Evolutionary conservation across 2,113 vertebrate species (phyloP).

Genomic region (Stigmatopora nigra): DNA sequence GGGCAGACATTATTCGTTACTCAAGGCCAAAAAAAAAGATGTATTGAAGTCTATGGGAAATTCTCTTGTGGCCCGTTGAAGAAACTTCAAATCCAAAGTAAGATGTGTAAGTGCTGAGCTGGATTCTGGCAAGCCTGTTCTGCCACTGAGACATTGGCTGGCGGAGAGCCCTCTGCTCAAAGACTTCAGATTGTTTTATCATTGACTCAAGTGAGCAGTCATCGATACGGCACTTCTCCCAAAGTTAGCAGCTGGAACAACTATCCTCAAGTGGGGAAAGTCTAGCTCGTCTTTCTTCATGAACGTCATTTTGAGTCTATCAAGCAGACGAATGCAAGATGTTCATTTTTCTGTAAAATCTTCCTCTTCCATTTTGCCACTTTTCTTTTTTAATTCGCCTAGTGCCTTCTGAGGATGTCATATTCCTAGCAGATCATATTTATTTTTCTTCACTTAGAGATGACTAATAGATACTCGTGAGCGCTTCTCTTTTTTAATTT

Average conservation of each 20-base stretch:
- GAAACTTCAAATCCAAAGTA: constrained; percentile 1
- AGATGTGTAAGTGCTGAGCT: neutral
- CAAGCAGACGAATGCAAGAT: neutral
- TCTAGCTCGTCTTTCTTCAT: neutral
- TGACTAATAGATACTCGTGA: neutral
- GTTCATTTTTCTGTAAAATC: neutral
- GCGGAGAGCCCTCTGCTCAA: constrained; percentile 3
- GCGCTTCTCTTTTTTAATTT: neutral
- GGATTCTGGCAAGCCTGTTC: neutral
- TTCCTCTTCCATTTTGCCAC: neutral
- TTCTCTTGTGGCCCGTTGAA: neutral
- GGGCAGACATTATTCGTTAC: neutral
- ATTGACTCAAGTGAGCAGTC: constrained; percentile 7
- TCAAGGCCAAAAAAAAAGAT: neutral
- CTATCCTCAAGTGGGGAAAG: neutral
- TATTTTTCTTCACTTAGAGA: neutral
- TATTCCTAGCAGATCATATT: neutral
- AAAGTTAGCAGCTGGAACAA: constrained; percentile 7
- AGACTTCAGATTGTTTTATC: constrained; percentile 6
- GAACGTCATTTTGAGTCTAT: neutral
- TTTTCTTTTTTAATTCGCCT: neutral
- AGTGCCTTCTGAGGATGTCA: neutral
- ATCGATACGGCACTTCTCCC: neutral
- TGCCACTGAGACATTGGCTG: neutral
- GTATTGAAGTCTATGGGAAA: neutral